Base-by-base conservation (phyloP, 1,140 invertebrate genomes). In the Drosophila albomicans region DNA sequence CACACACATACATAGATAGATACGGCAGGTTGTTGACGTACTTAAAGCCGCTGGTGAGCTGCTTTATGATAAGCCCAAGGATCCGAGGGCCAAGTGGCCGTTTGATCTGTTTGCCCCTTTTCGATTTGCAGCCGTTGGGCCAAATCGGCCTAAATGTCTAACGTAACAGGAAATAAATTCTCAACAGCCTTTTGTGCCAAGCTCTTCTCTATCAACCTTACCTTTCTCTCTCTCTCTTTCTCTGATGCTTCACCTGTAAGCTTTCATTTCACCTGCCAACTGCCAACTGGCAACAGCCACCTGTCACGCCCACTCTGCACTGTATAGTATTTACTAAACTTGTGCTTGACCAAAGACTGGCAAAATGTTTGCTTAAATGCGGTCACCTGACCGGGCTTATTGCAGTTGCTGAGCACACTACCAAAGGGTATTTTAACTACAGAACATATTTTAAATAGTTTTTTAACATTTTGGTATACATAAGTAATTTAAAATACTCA, bases 121-220 rank as follows among this genome's bases (percentile, higher is more conserved):
- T 65, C 43, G 63, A 76, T 73, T 74, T 61, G 57, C 43, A 51
- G 43, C 66, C 61, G 38, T 63, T 69, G 69, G 73, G 48, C 65
- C 56, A 75, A 85, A 81, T 78, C 82, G 82, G 66, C 75, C 82
- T 62, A 81, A 85, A 85, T 85, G 74, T 81, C 74, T 75, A 66
- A 85, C 41, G 56, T 41, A 78, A 81, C 82, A 81, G 82, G 82
- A 86, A 86, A 86, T 86, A 85, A 81, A 86, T 86, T 82, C 82
- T 82, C 61, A 81, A 79, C 78, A 69, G 67, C 74, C 70, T 64
- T 74, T 80, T 77, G 68, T 85, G 68, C 59, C 35, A 38, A n/a
- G 43, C 35, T 2, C 35, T 38, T 10, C 32, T 32, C 32, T 32
- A 25, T 8, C 32, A 32, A 32, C 32, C 20, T 25, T 25, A 25